Evolutionary conservation across 2,888 invertebrate genomes (phyloP).

Genomic region (Lepetodrilus schrolli): DNA sequence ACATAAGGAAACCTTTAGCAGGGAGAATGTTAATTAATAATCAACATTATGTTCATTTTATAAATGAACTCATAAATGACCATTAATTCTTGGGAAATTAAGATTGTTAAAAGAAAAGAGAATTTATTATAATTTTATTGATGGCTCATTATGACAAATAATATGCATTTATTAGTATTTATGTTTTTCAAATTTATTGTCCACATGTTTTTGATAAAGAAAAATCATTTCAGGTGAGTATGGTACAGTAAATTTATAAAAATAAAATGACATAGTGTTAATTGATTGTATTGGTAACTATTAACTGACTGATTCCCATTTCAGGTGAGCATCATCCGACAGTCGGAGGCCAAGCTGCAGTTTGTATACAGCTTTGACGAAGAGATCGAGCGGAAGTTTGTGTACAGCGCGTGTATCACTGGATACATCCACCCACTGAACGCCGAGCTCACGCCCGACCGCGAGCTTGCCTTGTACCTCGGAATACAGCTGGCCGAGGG

Average conservation of each 20-base stretch:
- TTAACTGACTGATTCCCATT: slow-evolving; percentile 29
- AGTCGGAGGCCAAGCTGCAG: slow-evolving; percentile 87
- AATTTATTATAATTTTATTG: too few species aligned
- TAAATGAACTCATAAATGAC: too few species aligned
- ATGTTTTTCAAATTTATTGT: too few species aligned
- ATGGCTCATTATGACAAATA: too few species aligned
- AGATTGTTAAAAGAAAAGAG: too few species aligned
- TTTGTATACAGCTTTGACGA: slow-evolving; percentile 79
- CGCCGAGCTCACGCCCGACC: slow-evolving; percentile 44
- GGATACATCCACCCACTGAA: slow-evolving; percentile 88
- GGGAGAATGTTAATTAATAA: too few species aligned
- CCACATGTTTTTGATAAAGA: too few species aligned
- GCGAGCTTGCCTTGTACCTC: slow-evolving; percentile 48
- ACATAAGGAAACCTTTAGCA: too few species aligned
- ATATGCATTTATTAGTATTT: too few species aligned
- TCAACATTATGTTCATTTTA: too few species aligned
- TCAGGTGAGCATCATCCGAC: slow-evolving; percentile 85
- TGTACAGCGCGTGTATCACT: slow-evolving; percentile 73
- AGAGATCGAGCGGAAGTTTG: slow-evolving; percentile 45
- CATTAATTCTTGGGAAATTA: too few species aligned
- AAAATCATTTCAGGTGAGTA: background rate
- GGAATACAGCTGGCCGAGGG: slow-evolving; percentile 44
- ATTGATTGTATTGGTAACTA: background rate
- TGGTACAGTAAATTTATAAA: background rate
- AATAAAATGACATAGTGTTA: too few species aligned